phyloP scores from a whole-genome alignment of 2,888 invertebrate genomes.

The Eristalis arbustorum region DNA sequence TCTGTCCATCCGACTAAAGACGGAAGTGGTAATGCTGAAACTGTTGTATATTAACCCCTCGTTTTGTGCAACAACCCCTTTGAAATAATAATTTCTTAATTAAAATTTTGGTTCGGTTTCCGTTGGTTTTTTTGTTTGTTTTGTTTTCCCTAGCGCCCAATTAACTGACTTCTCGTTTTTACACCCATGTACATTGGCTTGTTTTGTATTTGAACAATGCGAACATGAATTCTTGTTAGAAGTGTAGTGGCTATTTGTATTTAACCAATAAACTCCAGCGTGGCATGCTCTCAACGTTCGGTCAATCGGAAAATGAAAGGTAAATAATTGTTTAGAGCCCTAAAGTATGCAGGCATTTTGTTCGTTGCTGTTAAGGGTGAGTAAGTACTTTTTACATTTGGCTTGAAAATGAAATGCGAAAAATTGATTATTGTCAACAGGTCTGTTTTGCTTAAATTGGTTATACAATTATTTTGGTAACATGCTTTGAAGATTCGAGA shows the following conservation, averaged over 20 bases:
- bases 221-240: not conserved
- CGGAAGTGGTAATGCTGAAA: not conserved
- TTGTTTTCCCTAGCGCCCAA: not conserved
- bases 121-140: slow-evolving; percentile 26
- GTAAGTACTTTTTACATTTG: not conserved
- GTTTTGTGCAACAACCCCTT: slow-evolving; percentile 32
- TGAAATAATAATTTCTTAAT: slow-evolving; percentile 21
- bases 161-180: not conserved
- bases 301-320: not conserved
- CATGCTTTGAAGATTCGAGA: too few relatives aligned
- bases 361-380: not conserved
- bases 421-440: not conserved
- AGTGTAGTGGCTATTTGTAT: not conserved
- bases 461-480: too few relatives aligned
- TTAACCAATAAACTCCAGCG: not conserved
- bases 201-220: not conserved
- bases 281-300: not conserved
- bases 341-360: not conserved
- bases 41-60: not conserved
- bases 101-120: slow-evolving; percentile 60
- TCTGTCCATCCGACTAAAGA: not conserved
- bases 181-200: not conserved
- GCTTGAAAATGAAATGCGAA: not conserved
- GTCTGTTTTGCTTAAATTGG: too few relatives aligned
- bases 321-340: not conserved